phyloP scores from a whole-genome alignment of 2,797 vertebrate species.

The Sebastes taczanowskii region DNA sequence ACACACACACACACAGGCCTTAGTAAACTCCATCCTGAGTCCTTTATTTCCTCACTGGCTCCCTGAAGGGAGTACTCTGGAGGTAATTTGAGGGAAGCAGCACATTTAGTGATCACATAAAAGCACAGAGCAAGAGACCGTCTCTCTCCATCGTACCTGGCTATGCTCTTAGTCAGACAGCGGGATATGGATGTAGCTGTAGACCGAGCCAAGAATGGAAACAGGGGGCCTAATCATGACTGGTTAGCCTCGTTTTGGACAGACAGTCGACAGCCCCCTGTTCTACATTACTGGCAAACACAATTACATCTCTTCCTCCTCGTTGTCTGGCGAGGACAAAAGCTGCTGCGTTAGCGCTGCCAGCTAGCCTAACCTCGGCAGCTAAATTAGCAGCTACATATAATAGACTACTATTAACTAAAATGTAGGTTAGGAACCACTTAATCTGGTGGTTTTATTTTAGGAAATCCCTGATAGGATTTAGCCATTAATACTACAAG shows the following conservation, averaged over 20 bases:
- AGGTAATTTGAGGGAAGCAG: conserved; percentile 72
- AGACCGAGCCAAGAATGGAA: conserved; percentile 66
- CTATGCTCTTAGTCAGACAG: conserved; percentile 52
- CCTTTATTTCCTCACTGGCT: conserved; percentile 46
- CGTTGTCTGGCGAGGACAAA: conserved; percentile 57
- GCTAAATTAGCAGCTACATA: conserved; percentile 47
- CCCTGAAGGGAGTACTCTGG: conserved; percentile 52
- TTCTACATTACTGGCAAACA: conserved; percentile 79
- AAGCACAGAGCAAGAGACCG: conserved; percentile 34
- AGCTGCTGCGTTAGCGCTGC: conserved; percentile 33
- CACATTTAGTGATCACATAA: conserved; percentile 60
- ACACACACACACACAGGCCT: background rate
- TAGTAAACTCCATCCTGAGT: conserved; percentile 13
- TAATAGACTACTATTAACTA: conserved; percentile 22
- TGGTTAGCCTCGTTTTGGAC: conserved; percentile 73
- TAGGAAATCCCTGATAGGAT: conserved; percentile 4
- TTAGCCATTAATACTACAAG: background rate
- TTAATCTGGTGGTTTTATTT: conserved; percentile 35
- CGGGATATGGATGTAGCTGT: conserved; percentile 41
- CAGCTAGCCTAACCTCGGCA: conserved; percentile 37
- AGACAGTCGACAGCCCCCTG: conserved; percentile 69
- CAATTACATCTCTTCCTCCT: conserved; percentile 79
- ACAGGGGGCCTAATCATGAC: conserved; percentile 69
- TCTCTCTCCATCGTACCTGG: conserved; percentile 47
- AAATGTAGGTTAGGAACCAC: conserved; percentile 33